Evolutionary conservation across 1,140 invertebrate genomes (phyloP), one percentile per base, ranked within the genome.

Genomic region (Aphelinus certus): DNA sequence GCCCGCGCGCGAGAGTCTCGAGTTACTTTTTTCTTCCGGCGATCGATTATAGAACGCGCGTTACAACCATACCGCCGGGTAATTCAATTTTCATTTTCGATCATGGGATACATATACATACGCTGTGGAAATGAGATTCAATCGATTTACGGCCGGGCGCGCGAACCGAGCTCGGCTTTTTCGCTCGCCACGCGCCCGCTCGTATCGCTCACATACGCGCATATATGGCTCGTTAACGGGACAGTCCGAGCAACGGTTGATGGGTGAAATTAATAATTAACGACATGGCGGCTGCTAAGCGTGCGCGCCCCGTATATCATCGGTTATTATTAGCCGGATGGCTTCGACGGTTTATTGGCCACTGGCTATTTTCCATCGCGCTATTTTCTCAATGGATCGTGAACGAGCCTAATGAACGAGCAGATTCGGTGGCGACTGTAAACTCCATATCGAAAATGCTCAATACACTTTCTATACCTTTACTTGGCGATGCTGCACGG

Each of bases 181-280:
- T 26, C 26, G 26, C 26, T 26, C 26, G 26, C 26, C 26, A 26
- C 26, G 26, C 26, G 26, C 26, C 26, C 26, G 26, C 57, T 58
- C 10, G 4, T n/a, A 48, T 57, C 4, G 56, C 56, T 57, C 26
- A 2, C 2, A 7, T 6, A 62, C 47, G 64, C 47, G n/a, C 48
- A 26, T 26, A 26, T 26, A 26, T 26, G 26, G 26, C 5, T 67
- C 57, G 58, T 62, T 74, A 74, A 68, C 72, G 72, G 72, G 58
- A 74, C 49, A 62, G 10, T 48, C 3, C 9, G 9, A n/a, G 45
- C 55, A 65, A 46, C 60, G 56, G 42, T 60, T 73, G 3, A 56
- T 68, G 10, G 3, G 43, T 9, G 43, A 69, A 68, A 69, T 63
- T 58, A 68, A 68, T 74, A 26, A 67, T 73, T 55, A 26, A 26